Percentiles rank a stretch among this genome's conserved stretches.
Conservation (phyloP, 1,140 invertebrate species). For the Pseudomyrmex dendroicus region DNA sequence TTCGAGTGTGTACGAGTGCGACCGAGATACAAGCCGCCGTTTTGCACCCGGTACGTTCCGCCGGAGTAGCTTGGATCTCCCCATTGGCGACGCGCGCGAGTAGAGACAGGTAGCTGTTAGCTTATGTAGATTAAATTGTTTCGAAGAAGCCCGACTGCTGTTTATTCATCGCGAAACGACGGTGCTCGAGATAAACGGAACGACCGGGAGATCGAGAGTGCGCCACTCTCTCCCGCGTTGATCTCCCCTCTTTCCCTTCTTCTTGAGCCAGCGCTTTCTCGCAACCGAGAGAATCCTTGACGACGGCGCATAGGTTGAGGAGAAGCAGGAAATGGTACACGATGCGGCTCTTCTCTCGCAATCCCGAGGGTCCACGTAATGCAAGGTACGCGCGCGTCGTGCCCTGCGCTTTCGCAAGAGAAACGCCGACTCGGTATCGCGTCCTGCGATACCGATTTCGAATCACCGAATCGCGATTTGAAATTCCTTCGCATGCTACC, state of each 20-base stretch:
- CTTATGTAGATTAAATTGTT: slow-evolving; percentile 79
- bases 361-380: slow-evolving; percentile 49
- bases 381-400: slow-evolving; percentile 15
- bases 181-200: slow-evolving; percentile 72
- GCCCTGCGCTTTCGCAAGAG: slow-evolving; percentile 8
- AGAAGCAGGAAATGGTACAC: background rate
- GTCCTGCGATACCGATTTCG: background rate
- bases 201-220: slow-evolving; percentile 50
- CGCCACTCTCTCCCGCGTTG: background rate
- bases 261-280: slow-evolving; percentile 6
- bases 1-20: slow-evolving; percentile 21
- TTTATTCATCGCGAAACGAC: slow-evolving; percentile 74
- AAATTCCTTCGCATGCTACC: slow-evolving; percentile 5
- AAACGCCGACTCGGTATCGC: background rate
- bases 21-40: background rate
- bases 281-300: slow-evolving; percentile 37
- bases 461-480: slow-evolving; percentile 37
- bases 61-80: slow-evolving; percentile 52
- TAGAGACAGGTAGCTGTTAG: slow-evolving; percentile 71
- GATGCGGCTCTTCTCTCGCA: slow-evolving; percentile 24
- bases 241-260: background rate
- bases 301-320: slow-evolving; percentile 21
- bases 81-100: slow-evolving; percentile 39
- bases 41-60: slow-evolving; percentile 39
- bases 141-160: slow-evolving; percentile 70